These are phyloP conservation scores for Alfaro cultratus DNA, from an alignment of 2,797 vertebrate species.

Conservation along the genomic window DNA sequence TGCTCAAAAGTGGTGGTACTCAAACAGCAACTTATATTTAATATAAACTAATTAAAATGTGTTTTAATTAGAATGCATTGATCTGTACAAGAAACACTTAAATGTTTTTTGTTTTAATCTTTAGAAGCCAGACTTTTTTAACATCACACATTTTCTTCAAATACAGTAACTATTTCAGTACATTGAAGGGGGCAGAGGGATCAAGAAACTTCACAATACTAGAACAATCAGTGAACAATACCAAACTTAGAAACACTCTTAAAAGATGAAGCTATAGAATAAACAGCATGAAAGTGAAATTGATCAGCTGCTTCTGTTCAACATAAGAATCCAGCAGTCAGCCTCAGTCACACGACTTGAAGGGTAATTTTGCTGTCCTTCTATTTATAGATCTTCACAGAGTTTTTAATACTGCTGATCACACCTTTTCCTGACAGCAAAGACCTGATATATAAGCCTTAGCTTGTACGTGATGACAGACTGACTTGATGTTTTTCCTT, in stretches of 20 bases:
- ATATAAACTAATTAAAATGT: background rate
- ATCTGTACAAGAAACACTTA: background rate
- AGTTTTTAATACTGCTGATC: slow-evolving; percentile 50
- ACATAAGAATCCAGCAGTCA: slow-evolving; percentile 5
- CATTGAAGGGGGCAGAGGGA: background rate
- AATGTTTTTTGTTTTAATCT: background rate
- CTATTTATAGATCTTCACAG: slow-evolving; percentile 57
- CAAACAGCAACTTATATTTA: background rate
- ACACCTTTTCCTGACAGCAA: slow-evolving; percentile 41
- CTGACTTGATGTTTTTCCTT: slow-evolving; percentile 41
- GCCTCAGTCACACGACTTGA: slow-evolving; percentile 21
- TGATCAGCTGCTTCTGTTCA: slow-evolving; percentile 5
- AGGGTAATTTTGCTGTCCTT: slow-evolving; percentile 34
- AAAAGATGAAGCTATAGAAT: background rate
- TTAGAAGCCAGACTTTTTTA: background rate
- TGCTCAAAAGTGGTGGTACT: background rate
- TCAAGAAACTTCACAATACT: background rate
- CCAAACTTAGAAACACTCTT: background rate
- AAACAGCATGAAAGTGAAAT: slow-evolving; percentile 3
- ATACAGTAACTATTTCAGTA: background rate
- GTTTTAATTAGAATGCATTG: background rate
- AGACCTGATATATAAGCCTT: slow-evolving; percentile 36
- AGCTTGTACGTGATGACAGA: slow-evolving; percentile 46
- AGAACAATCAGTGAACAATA: background rate
- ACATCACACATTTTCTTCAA: background rate